Percentiles rank a stretch among this genome's conserved stretches.
Evolutionary conservation across 2,888 invertebrate species (phyloP).

Genomic region (Mythimna loreyi): DNA sequence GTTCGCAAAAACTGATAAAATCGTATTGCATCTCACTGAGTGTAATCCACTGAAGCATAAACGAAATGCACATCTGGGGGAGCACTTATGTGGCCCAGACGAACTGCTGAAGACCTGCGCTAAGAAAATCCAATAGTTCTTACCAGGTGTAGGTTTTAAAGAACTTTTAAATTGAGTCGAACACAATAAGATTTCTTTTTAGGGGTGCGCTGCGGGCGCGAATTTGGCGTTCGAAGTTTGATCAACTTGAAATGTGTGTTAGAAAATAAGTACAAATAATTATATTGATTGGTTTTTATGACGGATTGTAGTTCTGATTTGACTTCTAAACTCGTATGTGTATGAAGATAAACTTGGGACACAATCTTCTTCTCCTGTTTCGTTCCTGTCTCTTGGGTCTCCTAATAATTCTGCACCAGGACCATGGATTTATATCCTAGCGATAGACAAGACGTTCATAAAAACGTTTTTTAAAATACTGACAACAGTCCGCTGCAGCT

Average conservation of each 20-base stretch:
- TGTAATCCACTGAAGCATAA: constrained; percentile 56
- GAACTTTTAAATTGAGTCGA: constrained; percentile 47
- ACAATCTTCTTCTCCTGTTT: too few species aligned
- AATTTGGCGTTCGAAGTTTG: not conserved
- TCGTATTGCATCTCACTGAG: constrained; percentile 45
- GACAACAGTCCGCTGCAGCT: too few species aligned
- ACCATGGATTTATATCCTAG: too few species aligned
- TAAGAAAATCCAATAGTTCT: constrained; percentile 40
- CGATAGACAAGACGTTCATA: too few species aligned
- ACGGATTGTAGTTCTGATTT: too few species aligned
- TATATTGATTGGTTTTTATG: too few species aligned
- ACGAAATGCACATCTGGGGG: constrained; percentile 54
- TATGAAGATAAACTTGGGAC: too few species aligned
- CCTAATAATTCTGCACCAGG: too few species aligned
- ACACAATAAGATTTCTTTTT: constrained; percentile 29
- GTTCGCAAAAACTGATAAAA: constrained; percentile 36
- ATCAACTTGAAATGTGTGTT: not conserved
- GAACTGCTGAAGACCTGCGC: constrained; percentile 8
- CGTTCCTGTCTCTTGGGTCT: too few species aligned
- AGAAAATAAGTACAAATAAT: too few species aligned
- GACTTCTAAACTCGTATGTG: too few species aligned
- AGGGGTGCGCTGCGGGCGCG: not conserved
- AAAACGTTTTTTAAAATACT: too few species aligned
- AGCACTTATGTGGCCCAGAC: constrained; percentile 53
- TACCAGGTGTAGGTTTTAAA: constrained; percentile 31